Conservation (phyloP, 2,113 vertebrate species). For the Dipodomys stephensi region DNA sequence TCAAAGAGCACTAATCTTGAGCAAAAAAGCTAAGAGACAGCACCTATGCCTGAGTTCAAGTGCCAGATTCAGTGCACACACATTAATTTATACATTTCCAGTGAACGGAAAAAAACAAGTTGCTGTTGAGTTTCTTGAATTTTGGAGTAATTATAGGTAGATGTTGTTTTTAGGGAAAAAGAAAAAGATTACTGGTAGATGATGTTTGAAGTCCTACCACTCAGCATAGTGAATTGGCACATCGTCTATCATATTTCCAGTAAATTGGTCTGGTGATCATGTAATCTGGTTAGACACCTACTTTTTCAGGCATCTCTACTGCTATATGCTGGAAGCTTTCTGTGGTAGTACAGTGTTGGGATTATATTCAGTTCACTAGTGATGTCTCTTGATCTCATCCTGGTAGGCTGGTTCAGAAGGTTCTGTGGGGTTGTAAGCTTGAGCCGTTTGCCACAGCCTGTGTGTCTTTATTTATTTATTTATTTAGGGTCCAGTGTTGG, state of each 20-base stretch:
- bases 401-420: conserved; percentile 6
- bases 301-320: neutral
- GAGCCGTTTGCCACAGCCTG: no score
- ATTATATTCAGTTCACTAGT: neutral
- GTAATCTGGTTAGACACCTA: neutral
- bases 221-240: neutral
- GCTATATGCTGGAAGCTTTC: conserved; percentile 1
- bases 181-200: neutral
- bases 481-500: no score
- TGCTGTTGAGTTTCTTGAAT: conserved; percentile 22
- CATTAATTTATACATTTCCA: no score
- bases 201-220: neutral
- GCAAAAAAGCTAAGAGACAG: no score
- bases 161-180: neutral
- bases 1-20: no score
- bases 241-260: no score
- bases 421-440: neutral
- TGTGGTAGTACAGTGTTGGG: neutral
- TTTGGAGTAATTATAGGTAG: neutral
- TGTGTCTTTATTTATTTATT: no score
- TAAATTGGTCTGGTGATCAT: neutral
- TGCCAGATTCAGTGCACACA: no score
- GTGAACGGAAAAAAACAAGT: neutral
- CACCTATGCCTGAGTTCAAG: no score
- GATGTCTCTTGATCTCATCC: neutral